A percentile compares a stretch with the other conserved stretches of the same genome.
These are phyloP conservation scores for Sebastes schlegelii DNA, from an alignment of 2,113 vertebrate species.

Conservation along the genomic window DNA sequence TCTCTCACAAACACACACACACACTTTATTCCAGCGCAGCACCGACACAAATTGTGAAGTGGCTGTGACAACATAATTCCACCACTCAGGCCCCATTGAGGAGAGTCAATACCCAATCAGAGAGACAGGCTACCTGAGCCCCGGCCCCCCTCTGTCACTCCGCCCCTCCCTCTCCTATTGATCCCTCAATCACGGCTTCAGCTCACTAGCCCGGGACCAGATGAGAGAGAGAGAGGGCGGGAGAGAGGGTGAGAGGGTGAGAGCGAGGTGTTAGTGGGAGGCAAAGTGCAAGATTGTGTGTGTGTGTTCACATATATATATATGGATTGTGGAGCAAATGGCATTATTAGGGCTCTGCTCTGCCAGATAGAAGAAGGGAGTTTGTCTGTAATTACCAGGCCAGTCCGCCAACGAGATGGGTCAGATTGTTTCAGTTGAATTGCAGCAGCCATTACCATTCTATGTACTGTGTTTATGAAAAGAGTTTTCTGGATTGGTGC, in stretches of 20 bases:
- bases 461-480: constrained; percentile 64
- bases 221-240: constrained; percentile 62
- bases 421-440: constrained; percentile 73
- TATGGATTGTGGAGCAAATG: constrained; percentile 79
- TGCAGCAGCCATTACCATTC: constrained; percentile 60
- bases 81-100: constrained; percentile 86
- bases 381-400: constrained; percentile 77
- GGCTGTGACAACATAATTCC: constrained; percentile 90
- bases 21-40: constrained; percentile 74
- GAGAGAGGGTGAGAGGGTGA: constrained; percentile 37
- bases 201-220: constrained; percentile 77
- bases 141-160: constrained; percentile 76
- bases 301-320: constrained; percentile 47
- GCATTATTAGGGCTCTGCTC: constrained; percentile 73
- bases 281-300: constrained; percentile 46
- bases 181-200: constrained; percentile 84
- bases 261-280: constrained; percentile 9
- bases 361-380: constrained; percentile 66
- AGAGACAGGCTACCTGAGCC: constrained; percentile 85
- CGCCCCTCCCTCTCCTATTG: constrained; percentile 84
- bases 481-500: constrained; percentile 63
- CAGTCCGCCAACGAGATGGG: constrained; percentile 62
- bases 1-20: constrained; percentile 48
- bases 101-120: constrained; percentile 88
- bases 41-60: constrained; percentile 86